phyloP scores from a whole-genome alignment of 2,113 vertebrate species.

The Cyrtonyx montezumae region DNA sequence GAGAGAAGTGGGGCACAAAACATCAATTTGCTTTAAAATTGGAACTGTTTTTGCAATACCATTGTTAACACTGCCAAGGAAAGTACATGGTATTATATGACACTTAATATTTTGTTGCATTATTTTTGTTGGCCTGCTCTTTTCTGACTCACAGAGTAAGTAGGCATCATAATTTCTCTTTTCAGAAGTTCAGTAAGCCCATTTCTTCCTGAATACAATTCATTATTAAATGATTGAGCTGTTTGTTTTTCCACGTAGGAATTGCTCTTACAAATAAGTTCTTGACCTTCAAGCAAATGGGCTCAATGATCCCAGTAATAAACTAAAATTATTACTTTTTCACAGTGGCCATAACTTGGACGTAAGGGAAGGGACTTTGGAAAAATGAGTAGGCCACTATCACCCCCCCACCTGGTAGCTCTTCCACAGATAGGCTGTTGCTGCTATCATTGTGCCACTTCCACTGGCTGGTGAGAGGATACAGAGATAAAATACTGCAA shows the following conservation, averaged over 20 bases:
- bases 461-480: neutral
- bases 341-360: neutral
- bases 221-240: neutral
- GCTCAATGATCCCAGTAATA: neutral
- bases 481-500: neutral
- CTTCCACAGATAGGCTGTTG: neutral
- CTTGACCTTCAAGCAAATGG: neutral
- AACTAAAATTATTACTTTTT: neutral
- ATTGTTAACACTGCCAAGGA: neutral
- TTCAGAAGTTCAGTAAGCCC: neutral
- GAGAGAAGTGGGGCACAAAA: neutral
- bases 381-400: neutral
- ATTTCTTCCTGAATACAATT: conserved; percentile 23
- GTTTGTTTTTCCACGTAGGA: neutral
- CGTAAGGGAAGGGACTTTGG: neutral
- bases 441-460: neutral
- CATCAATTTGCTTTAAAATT: neutral
- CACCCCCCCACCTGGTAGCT: neutral
- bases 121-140: neutral
- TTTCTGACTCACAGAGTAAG: neutral
- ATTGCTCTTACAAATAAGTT: conserved; percentile 3
- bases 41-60: neutral
- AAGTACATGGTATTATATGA: neutral
- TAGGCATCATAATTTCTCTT: neutral
- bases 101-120: neutral